A percentile compares a stretch with the other conserved stretches of the same genome.
These are phyloP conservation scores for Mimachlamys varia DNA, from an alignment of 2,888 invertebrate species.

Conservation along the genomic window DNA sequence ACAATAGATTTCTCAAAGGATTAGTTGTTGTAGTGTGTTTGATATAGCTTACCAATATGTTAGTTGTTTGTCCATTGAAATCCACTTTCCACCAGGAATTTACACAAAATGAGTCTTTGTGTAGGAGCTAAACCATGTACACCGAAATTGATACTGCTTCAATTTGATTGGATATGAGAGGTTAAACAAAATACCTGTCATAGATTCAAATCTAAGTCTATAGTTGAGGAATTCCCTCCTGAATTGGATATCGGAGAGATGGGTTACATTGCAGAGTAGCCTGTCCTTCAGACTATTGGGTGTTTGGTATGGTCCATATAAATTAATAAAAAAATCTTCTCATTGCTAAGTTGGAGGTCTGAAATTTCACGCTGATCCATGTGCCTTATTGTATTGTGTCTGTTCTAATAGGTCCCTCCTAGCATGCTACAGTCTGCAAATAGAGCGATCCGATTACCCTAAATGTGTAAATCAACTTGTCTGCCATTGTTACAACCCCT, in stretches of 20 bases:
- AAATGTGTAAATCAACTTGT: background rate
- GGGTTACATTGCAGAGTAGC: background rate
- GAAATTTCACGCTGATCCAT: slow-evolving; percentile 3
- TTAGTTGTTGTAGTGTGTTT: background rate
- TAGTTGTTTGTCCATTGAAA: background rate
- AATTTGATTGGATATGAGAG: background rate
- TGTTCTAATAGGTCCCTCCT: slow-evolving; percentile 5
- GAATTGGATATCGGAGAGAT: background rate
- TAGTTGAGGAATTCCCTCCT: background rate
- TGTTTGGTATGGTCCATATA: background rate
- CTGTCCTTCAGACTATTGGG: background rate
- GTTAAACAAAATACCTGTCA: background rate
- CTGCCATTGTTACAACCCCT: background rate
- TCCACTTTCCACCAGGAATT: background rate
- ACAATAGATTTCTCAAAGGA: too few species aligned
- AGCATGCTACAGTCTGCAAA: background rate
- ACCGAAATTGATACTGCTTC: background rate
- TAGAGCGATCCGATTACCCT: background rate
- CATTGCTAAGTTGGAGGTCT: background rate
- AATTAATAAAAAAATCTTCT: slow-evolving; percentile 29
- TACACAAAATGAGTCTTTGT: background rate
- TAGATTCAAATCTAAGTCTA: background rate
- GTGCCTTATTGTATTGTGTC: background rate
- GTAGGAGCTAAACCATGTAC: background rate
- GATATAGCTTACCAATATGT: background rate